phyloP scores from a whole-genome alignment of 2,113 vertebrate genomes.

The Craseonycteris thonglongyai region DNA sequence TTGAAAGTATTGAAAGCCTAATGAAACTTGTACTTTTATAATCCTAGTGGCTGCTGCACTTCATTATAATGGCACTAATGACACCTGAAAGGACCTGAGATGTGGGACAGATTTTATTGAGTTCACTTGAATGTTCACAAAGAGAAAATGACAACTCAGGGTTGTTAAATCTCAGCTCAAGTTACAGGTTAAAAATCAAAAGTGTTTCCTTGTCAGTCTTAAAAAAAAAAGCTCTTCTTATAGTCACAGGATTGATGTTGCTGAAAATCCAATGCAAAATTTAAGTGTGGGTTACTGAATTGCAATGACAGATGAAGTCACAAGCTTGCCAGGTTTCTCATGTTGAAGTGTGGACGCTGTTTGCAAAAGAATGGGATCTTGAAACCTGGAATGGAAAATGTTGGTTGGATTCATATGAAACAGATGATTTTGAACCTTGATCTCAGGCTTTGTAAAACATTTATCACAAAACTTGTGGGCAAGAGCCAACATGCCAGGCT shows the following conservation, averaged over 20 bases:
- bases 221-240: constrained; percentile 21
- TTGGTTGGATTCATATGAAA: not conserved
- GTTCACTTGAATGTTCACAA: constrained; percentile 10
- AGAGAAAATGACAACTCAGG: constrained; percentile 41
- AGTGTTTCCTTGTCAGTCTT: not conserved
- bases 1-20: constrained; percentile 26
- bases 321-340: not conserved
- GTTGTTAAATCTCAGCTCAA: constrained; percentile 30
- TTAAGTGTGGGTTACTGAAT: constrained; percentile 6
- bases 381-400: not conserved
- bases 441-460: not conserved
- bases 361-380: not conserved
- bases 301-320: constrained; percentile 5
- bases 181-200: not conserved
- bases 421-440: not conserved
- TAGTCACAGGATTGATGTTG: not conserved
- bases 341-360: not conserved
- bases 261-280: not conserved
- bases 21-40: not conserved
- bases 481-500: not conserved
- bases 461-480: not conserved
- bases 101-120: not conserved
- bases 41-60: not conserved
- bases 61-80: constrained; percentile 40
- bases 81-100: not conserved